phyloP scores from a whole-genome alignment of 1,140 invertebrate species.

The Drosophila pachea region DNA sequence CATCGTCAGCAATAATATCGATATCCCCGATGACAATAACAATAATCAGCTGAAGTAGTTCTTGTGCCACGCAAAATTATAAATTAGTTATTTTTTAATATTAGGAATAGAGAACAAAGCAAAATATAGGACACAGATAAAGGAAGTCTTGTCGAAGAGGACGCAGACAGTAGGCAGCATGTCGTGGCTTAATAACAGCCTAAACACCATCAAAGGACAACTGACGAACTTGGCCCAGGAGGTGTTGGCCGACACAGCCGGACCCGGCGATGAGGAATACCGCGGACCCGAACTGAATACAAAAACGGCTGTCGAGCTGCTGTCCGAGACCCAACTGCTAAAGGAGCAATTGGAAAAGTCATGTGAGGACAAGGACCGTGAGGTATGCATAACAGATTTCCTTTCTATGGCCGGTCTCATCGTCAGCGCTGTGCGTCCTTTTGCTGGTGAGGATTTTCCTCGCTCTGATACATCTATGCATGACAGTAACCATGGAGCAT shows the following conservation, averaged over 20 bases:
- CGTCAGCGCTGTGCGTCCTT: too few relatives aligned
- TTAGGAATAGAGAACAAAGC: constrained; percentile 12
- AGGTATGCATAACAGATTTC: constrained; percentile 78
- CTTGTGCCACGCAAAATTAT: constrained; percentile 74
- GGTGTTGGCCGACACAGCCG: constrained; percentile 82
- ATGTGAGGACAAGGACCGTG: constrained; percentile 82
- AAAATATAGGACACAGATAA: constrained; percentile 10
- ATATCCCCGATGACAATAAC: constrained; percentile 49
- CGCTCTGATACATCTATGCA: not conserved
- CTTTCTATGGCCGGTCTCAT: too few relatives aligned
- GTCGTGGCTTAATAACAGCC: constrained; percentile 88
- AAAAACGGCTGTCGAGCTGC: constrained; percentile 61
- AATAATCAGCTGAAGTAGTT: constrained; percentile 67
- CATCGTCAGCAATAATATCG: constrained; percentile 33
- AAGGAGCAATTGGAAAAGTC: constrained; percentile 82
- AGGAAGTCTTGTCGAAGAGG: constrained; percentile 5
- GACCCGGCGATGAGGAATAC: constrained; percentile 73
- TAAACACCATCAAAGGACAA: constrained; percentile 87
- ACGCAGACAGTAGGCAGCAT: constrained; percentile 78
- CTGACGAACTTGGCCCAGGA: constrained; percentile 87
- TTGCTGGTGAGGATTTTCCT: too few relatives aligned
- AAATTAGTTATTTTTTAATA: constrained; percentile 44
- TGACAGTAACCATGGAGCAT: not conserved
- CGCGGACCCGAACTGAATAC: constrained; percentile 51
- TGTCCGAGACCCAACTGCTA: constrained; percentile 80